Percentiles rank a stretch among this genome's conserved stretches.
These are phyloP conservation scores for Acleris holmiana DNA, from an alignment of 2,888 invertebrate species.

Conservation along the genomic window DNA sequence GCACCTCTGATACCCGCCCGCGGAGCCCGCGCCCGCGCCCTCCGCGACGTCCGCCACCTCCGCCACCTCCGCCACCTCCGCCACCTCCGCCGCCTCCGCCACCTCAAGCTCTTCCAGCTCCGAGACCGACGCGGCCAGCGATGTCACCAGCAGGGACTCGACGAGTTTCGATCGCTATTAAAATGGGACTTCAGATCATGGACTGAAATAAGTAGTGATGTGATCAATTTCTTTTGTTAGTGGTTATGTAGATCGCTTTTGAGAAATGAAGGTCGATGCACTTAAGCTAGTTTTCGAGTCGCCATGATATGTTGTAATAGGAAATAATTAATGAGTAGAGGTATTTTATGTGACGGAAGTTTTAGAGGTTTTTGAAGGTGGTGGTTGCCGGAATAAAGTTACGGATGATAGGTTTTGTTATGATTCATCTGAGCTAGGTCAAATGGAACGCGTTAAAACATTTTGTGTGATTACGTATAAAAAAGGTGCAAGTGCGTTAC, in stretches of 20 bases:
- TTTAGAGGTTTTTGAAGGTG: not conserved
- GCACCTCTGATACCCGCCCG: slow-evolving; percentile 86
- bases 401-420: not conserved
- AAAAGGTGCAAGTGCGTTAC: slow-evolving; percentile 1
- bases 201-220: too few species aligned
- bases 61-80: slow-evolving; percentile 46
- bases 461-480: not conserved
- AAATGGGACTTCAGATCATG: slow-evolving; percentile 33
- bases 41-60: slow-evolving; percentile 45
- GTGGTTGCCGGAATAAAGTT: slow-evolving; percentile 3
- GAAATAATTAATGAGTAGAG: not conserved
- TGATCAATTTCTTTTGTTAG: too few species aligned
- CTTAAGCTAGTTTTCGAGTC: too few species aligned
- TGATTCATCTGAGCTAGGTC: slow-evolving; percentile 26
- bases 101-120: slow-evolving; percentile 39
- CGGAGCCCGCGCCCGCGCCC: slow-evolving; percentile 58
- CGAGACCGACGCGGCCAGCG: slow-evolving; percentile 68
- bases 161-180: slow-evolving; percentile 75
- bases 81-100: slow-evolving; percentile 39
- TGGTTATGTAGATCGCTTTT: too few species aligned
- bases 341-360: not conserved
- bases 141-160: slow-evolving; percentile 76
- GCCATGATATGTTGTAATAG: not conserved
- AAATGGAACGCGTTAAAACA: not conserved
- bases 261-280: too few species aligned